Conservation (phyloP, 2,113 vertebrate genomes). For the Entelurus aequoreus region DNA sequence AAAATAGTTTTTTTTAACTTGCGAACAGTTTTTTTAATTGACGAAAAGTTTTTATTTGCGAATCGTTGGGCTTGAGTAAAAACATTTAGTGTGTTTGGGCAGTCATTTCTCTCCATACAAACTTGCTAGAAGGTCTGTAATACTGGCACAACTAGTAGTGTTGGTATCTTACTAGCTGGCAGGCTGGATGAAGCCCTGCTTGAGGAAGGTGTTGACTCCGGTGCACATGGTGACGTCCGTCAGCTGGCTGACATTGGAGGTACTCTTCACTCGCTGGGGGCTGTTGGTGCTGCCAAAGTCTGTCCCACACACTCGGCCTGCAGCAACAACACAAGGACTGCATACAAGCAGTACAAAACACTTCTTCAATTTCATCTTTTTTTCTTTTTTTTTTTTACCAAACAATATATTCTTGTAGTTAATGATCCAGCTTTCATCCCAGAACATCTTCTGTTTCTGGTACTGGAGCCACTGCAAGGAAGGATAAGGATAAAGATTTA, state of each 20-base stretch:
- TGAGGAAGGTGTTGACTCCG: constrained; percentile 49
- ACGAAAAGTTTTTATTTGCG: too few species aligned
- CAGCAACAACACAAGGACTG: not conserved
- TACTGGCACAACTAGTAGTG: too few species aligned
- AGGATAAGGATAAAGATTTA: constrained; percentile 12
- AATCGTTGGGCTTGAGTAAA: too few species aligned
- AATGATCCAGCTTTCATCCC: constrained; percentile 79
- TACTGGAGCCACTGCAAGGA: constrained; percentile 72
- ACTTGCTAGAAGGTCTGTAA: too few species aligned
- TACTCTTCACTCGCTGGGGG: constrained; percentile 57
- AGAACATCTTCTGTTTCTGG: constrained; percentile 78
- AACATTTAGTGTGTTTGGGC: too few species aligned
- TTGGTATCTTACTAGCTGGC: constrained; percentile 65
- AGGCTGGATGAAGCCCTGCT: constrained; percentile 60
- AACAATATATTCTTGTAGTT: constrained; percentile 70
- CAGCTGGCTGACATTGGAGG: constrained; percentile 54
- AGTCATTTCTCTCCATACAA: too few species aligned
- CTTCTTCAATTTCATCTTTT: not conserved
- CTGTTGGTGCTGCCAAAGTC: constrained; percentile 62
- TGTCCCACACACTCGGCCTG: constrained; percentile 49
- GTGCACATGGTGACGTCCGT: constrained; percentile 63
- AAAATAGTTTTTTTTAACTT: too few species aligned
- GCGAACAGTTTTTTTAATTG: too few species aligned
- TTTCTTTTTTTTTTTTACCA: constrained; percentile 43
- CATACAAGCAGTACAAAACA: not conserved